Percentiles rank a stretch among this genome's conserved stretches.
Conservation (phyloP, 2,888 invertebrate genomes). For the Caenorhabditis zanzibari region DNA sequence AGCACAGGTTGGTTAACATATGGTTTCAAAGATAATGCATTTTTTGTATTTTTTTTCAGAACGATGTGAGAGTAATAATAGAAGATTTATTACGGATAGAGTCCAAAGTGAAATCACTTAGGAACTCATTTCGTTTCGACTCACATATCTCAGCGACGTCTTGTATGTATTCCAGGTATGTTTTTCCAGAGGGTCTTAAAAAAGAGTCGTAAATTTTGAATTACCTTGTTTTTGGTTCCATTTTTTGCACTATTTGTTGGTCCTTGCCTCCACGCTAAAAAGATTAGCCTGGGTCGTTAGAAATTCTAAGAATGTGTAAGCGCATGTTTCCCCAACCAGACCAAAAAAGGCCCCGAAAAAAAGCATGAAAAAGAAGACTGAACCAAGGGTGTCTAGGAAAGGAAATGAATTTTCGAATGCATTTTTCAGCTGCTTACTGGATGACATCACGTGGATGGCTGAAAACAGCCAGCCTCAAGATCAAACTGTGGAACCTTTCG, state of each 20-base stretch:
- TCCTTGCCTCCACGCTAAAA: neutral
- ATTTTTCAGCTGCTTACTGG: slow-evolving; percentile 71
- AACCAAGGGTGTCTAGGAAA: slow-evolving; percentile 17
- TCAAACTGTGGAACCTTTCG: slow-evolving; percentile 38
- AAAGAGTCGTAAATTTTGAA: neutral
- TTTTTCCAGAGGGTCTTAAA: neutral
- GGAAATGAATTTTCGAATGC: slow-evolving; percentile 32
- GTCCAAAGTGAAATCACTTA: slow-evolving; percentile 68
- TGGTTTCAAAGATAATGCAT: neutral
- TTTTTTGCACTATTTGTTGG: slow-evolving; percentile 19
- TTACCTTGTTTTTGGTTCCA: neutral
- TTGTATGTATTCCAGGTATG: slow-evolving; percentile 73
- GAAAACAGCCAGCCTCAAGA: slow-evolving; percentile 53
- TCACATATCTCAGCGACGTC: slow-evolving; percentile 72
- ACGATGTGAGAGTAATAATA: slow-evolving; percentile 68
- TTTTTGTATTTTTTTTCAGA: slow-evolving; percentile 20
- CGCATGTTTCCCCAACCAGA: neutral
- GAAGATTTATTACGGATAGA: slow-evolving; percentile 69
- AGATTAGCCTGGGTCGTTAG: slow-evolving; percentile 23
- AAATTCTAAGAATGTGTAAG: slow-evolving; percentile 24
- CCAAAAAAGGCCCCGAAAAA: neutral
- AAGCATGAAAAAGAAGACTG: neutral
- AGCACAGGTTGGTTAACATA: slow-evolving; percentile 38
- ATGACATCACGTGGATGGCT: slow-evolving; percentile 72
- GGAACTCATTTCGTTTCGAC: slow-evolving; percentile 72